Base-by-base conservation (phyloP, 2,888 invertebrate species). In the Volucella bombylans region DNA sequence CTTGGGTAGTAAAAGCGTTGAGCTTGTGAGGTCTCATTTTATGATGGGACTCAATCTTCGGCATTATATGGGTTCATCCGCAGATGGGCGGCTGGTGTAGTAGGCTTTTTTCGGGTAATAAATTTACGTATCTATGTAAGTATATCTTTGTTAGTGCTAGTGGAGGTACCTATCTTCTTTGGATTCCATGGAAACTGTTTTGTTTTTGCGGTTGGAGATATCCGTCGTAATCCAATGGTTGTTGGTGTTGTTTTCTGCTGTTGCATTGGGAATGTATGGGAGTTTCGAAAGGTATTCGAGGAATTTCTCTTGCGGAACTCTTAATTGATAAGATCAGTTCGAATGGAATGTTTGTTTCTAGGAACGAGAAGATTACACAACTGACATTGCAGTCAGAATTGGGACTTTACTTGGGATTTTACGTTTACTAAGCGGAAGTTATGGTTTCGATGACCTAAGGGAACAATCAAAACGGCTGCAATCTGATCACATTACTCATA, bases 1-100 rank as follows among this genome's bases (percentile, higher is more conserved):
- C 14, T 31, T 10, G 15, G 52, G 69, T 72, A 54, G 76, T 80
- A 85, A 80, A 81, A 85, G 71, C 81, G 65, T 64, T 69, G 74
- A 85, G 69, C 83, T 73, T 85, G 83, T 85, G 83, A 81, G 83
- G 83, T 85, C 83, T 81, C 38, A 64, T 74, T 83, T 85, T 76
- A 85, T 80, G 83, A 81, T 80, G 83, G 76, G 83, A 83, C 62
- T 55, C 81, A 81, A 80, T 83, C 74, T 61, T 74, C 69, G 69
- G 57, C 71, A 77, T 77, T 82, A 65, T 79, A 74, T 79, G 73
- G 69, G 64, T 69, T 52, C 54, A 23, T 15, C n/a, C 61, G 47
- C 23, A 47, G 52, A 62, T 69, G 69, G 79, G 68, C 69, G 79
- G 69, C 77, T 78, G 55, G 64, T 72, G 72, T 72, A 64, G 68